phyloP scores from a whole-genome alignment of 2,888 invertebrate genomes.

The Phania funesta region DNA sequence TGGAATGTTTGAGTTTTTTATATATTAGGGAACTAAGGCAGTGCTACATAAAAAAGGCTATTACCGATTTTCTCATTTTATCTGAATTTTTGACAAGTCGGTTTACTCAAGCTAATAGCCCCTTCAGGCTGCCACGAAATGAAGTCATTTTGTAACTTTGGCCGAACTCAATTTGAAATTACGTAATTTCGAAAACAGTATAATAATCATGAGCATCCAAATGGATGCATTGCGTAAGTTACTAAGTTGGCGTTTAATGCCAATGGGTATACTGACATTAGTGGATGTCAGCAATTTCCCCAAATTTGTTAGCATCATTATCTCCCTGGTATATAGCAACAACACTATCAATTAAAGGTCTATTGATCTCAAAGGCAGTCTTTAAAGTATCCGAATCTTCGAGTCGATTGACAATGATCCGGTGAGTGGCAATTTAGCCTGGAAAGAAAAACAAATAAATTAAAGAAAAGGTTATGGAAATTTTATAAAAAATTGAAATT shows the following conservation, averaged over 20 bases:
- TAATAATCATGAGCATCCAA: no score
- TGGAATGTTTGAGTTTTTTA: no score
- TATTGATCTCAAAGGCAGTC: conserved; percentile 96
- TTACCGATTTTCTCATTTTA: no score
- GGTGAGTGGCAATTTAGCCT: conserved; percentile 95
- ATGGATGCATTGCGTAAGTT: conserved; percentile 82
- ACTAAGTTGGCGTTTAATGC: conserved; percentile 79
- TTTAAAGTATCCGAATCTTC: conserved; percentile 91
- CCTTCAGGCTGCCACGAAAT: no score
- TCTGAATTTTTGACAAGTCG: no score
- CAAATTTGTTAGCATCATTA: conserved; percentile 94
- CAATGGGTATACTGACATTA: conserved; percentile 80
- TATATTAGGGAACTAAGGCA: no score
- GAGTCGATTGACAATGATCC: conserved; percentile 90
- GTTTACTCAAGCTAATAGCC: no score
- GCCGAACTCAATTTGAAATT: no score
- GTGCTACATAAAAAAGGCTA: no score
- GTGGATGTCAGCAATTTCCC: conserved; percentile 85
- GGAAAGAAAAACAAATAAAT: conserved; percentile 71
- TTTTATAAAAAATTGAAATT: neutral
- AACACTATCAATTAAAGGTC: conserved; percentile 94
- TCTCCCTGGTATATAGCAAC: conserved; percentile 92
- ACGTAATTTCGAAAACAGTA: no score
- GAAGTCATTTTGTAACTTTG: no score
- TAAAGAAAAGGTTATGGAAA: neutral